Base-by-base conservation (phyloP, 2,888 invertebrate species). In the Lasioglossum calceatum region DNA sequence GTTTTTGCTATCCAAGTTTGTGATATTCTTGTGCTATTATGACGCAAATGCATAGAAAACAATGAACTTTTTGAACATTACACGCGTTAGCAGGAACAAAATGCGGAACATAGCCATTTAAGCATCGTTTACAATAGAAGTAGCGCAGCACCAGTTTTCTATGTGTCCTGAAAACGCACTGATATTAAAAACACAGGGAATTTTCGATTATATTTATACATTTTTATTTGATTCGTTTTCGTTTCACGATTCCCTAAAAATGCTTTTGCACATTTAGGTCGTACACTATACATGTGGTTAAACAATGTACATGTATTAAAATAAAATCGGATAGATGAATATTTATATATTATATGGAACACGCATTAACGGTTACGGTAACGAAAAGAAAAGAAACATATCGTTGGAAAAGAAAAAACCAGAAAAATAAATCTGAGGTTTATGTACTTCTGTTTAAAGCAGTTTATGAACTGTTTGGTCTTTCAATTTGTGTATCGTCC, bases 1-100 rank as follows among this genome's bases (percentile, higher is more conserved):
- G 81, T 81, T 82, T 44, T 90, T 80, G 83, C 58, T 87, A 84
- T 89, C 81, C 83, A 79, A 85, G 81, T 88, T 91, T 91, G 91
- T 91, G 90, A 92, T 92, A 92, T 87, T 86, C 75, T 85, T 81
- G 72, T 42, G 75, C 85, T 79, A 79, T 85, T 85, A 64, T 19
- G 74, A 82, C 76, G 75, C 80, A 67, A 80, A 85, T 73, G 67
- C 78, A 77, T 88, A 87, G 81, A 70, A 79, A 74, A 61, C 36
- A 75, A 84, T 16, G 42, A 74, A 79, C 64, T 70, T 32, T 58
- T 32, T 19, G 19, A 82, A 71, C 36, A 77, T 61, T 70, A 70
- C 39, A 73, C 72, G 14, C 75, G 50, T 82, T 79, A 42, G 42
- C 72, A 77, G 16, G 54, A 84, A 39, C 58, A 72, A 58, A 64